phyloP scores from a whole-genome alignment of 2,888 invertebrate species.

The Hyposoter didymator region DNA sequence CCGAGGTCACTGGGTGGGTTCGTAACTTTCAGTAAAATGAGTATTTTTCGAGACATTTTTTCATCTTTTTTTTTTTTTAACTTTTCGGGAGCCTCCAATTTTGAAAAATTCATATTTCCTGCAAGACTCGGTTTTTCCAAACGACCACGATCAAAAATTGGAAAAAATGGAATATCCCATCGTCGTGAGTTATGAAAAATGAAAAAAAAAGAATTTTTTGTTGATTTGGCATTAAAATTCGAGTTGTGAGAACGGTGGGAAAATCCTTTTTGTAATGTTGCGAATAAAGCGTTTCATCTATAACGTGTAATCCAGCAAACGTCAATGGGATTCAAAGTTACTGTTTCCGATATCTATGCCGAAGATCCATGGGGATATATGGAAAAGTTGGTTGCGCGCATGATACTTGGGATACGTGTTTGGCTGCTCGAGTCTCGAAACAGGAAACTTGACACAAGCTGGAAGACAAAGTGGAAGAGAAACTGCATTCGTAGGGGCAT shows the following conservation, averaged over 20 bases:
- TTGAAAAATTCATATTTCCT: no score
- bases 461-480: conserved; percentile 60
- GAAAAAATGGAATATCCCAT: not conserved
- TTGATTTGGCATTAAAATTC: not conserved
- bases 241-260: not conserved
- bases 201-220: not conserved
- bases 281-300: not conserved
- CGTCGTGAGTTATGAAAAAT: not conserved
- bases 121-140: no score
- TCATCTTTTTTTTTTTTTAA: not conserved
- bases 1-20: not conserved
- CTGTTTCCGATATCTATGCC: not conserved
- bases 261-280: not conserved
- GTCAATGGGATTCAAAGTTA: conserved; percentile 13
- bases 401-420: conserved; percentile 27
- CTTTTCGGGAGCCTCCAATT: no score
- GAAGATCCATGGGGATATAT: not conserved
- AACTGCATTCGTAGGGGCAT: conserved; percentile 32
- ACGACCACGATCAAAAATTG: not conserved
- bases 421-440: conserved; percentile 42
- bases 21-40: not conserved
- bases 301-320: not conserved
- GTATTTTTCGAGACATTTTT: not conserved
- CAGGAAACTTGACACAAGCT: conserved; percentile 62
- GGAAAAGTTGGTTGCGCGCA: conserved; percentile 5